phyloP scores from a whole-genome alignment of 2,888 invertebrate genomes.

The Aproaerema taeniolella region DNA sequence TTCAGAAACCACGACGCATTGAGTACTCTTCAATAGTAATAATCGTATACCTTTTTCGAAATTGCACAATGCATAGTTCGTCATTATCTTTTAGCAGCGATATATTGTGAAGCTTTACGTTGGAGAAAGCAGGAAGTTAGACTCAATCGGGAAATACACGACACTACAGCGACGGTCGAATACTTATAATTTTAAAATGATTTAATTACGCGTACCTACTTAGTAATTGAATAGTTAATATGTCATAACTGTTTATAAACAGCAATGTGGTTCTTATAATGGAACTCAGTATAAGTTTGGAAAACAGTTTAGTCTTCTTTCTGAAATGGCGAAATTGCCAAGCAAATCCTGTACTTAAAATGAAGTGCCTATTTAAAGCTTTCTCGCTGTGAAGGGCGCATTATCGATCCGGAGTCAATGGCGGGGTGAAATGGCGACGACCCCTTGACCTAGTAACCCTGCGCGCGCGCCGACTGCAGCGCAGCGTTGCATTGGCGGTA shows the following conservation, averaged over 20 bases:
- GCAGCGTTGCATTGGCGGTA: constrained; percentile 43
- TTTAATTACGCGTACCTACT: too few species aligned
- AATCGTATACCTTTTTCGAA: neutral
- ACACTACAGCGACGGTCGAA: too few species aligned
- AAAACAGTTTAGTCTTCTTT: too few species aligned
- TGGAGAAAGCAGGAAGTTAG: constrained; percentile 28
- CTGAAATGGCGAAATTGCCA: too few species aligned
- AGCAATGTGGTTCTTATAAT: too few species aligned
- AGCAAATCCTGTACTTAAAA: too few species aligned
- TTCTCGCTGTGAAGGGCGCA: constrained; percentile 23
- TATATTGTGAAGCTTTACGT: constrained; percentile 2
- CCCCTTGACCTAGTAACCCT: constrained; percentile 61
- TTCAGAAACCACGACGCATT: too few species aligned
- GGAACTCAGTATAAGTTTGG: too few species aligned
- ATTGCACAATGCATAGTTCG: constrained; percentile 5
- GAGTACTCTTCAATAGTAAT: neutral
- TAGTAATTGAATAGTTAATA: too few species aligned
- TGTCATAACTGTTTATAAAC: too few species aligned
- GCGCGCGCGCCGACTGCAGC: constrained; percentile 34
- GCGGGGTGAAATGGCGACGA: constrained; percentile 39
- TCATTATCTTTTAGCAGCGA: neutral
- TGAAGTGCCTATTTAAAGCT: too few species aligned
- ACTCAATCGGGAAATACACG: constrained; percentile 7
- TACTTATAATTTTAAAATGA: too few species aligned
- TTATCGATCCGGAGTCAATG: constrained; percentile 18